Base-by-base conservation (phyloP, 2,797 vertebrate genomes). In the Octomys mimax region DNA sequence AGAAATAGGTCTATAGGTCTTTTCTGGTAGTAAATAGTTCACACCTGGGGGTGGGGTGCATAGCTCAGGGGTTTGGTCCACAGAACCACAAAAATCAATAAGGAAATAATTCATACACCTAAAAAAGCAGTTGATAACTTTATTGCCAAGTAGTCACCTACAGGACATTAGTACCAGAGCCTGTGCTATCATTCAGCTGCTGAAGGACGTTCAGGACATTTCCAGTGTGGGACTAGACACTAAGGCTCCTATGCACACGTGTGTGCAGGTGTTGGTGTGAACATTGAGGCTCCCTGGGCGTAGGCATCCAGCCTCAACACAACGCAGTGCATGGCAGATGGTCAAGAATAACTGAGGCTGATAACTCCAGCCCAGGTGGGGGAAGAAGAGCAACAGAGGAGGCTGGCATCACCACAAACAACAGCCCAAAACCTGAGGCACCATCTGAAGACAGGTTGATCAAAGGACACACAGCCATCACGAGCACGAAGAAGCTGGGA, bases 361-460 rank as follows among this genome's bases (percentile, higher is more conserved):
- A 1, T 9, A 26, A 36, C 71, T 49, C 77, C 0, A 2, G n/a
- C 33, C 36, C 79, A 24, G 84, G n/a, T 46, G 2, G 24, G 24
- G 64, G 18, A 7, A 16, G 6, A 1, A 68, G 85, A 22, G 11
- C 66, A 39, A 36, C 2, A 19, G 11, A 36, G 21, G 36, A 7
- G 52, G 36, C 21, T 0, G 0, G 2, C 9, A 0, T 78, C 54
- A 28, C 78, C 19, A 62, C 2, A n/a, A 77, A 66, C 31, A 46
- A 75, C 31, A 52, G 86, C 33, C 70, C 82, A 14, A 52, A 91
- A 68, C 62, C 16, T 49, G 36, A 81, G 66, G 21, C 39, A 8
- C 18, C 4, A 1, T 79, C 57, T 82, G 54, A 85, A 77, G 64
- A 90, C 62, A 68, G 12, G 42, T 21, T 49, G 52, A 61, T 39